Evolutionary conservation across 30 jellyfish, hydroid and myxozoan species (phyloP).

Genomic region (Nemopilema nomurai): DNA sequence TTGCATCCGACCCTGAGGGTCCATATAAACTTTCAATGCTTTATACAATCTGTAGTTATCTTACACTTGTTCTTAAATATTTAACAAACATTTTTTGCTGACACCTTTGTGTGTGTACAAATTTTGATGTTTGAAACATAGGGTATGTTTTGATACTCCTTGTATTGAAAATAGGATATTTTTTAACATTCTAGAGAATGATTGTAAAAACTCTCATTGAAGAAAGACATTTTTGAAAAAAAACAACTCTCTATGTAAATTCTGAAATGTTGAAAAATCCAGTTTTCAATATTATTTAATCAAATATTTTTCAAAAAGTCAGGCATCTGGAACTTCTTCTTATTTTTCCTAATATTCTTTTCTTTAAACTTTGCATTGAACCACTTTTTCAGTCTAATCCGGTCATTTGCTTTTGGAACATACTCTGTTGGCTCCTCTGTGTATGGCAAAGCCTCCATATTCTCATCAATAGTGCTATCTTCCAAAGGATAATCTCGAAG

Average conservation of each 20-base stretch:
- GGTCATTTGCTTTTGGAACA: conserved; percentile 40
- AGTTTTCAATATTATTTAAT: no score
- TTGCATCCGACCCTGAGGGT: no score
- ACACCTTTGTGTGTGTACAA: no score
- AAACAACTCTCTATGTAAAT: no score
- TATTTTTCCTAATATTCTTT: conserved; percentile 28
- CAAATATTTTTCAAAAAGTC: neutral
- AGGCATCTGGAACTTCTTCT: neutral
- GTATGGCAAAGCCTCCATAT: conserved; percentile 88
- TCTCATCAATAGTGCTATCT: conserved; percentile 82
- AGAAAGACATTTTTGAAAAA: no score
- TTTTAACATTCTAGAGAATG: neutral
- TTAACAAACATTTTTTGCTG: no score
- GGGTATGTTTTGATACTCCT: neutral
- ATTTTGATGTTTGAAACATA: neutral
- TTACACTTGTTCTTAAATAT: neutral
- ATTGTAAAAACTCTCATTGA: no score
- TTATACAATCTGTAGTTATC: neutral
- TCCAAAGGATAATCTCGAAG: conserved; percentile 89
- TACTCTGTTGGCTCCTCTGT: conserved; percentile 79
- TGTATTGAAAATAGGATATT: no score
- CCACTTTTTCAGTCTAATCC: conserved; percentile 34
- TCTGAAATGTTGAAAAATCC: no score
- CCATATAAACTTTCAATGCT: no score
- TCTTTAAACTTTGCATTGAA: conserved; percentile 23